Conservation (phyloP, 2,113 vertebrate species). For the Phoenicopterus ruber region DNA sequence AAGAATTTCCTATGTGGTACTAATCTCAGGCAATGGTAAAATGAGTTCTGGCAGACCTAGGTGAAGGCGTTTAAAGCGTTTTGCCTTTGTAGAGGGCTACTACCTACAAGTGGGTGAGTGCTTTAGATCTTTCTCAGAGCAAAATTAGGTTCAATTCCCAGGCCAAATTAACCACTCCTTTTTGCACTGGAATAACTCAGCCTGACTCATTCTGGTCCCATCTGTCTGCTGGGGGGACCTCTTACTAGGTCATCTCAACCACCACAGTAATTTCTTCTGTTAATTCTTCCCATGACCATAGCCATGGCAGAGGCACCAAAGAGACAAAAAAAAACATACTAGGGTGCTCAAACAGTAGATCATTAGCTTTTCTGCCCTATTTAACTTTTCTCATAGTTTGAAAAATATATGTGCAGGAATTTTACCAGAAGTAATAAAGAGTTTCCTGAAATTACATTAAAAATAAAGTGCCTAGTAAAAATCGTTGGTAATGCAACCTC, state of each 20-base stretch:
- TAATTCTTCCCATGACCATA: not conserved
- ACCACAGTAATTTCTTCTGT: not conserved
- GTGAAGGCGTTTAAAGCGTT: not conserved
- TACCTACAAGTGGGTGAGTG: not conserved
- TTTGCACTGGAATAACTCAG: not conserved
- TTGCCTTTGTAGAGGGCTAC: not conserved
- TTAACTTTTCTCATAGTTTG: not conserved
- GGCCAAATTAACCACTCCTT: not conserved
- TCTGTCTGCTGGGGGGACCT: not conserved
- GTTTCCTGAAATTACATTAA: not conserved
- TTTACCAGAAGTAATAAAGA: not conserved
- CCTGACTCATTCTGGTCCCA: not conserved
- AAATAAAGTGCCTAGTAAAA: not conserved
- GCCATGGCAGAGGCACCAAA: not conserved
- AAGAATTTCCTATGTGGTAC: not conserved
- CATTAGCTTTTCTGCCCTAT: not conserved
- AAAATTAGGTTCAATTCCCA: not conserved
- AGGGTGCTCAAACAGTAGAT: not conserved
- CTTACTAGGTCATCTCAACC: not conserved
- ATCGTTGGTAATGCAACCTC: not conserved
- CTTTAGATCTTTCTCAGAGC: not conserved
- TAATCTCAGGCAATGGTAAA: not conserved
- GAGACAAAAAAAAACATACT: not conserved
- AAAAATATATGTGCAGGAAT: not conserved
- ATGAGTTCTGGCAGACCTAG: not conserved